Evolutionary conservation across 2,113 vertebrate species (phyloP).

Genomic region (Chitala chitala): DNA sequence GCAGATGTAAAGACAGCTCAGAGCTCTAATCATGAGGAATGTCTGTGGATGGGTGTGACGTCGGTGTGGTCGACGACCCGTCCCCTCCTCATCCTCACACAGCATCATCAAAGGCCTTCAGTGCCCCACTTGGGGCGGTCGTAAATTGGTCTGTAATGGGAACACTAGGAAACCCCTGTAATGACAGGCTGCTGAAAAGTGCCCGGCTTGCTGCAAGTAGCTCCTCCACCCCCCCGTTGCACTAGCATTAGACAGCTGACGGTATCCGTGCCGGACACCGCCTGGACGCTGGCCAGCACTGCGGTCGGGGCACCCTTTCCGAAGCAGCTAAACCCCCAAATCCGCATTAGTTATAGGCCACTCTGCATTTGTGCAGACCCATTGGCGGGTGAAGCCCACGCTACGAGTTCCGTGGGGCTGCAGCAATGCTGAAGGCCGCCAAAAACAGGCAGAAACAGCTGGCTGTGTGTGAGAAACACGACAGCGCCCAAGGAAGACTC

Average conservation of each 20-base stretch:
- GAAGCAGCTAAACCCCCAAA: background rate
- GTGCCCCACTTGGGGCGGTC: constrained; percentile 9
- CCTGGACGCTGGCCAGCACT: background rate
- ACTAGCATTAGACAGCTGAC: constrained; percentile 37
- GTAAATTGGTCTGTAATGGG: constrained; percentile 39
- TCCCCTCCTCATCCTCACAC: background rate
- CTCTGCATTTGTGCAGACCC: background rate
- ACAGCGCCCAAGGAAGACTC: too few relatives aligned
- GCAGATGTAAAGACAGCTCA: too few relatives aligned
- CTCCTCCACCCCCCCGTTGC: constrained; percentile 26
- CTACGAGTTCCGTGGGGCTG: too few relatives aligned
- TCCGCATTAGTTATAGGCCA: background rate
- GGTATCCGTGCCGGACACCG: background rate
- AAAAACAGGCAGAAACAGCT: too few relatives aligned
- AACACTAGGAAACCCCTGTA: constrained; percentile 31
- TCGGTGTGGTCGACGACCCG: background rate
- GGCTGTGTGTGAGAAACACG: too few relatives aligned
- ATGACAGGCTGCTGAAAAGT: constrained; percentile 41
- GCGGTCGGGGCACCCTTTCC: constrained; percentile 2
- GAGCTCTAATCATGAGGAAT: background rate
- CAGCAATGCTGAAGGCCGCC: too few relatives aligned
- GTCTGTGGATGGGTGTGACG: background rate
- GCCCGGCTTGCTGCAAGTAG: constrained; percentile 45
- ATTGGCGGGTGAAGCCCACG: too few relatives aligned
- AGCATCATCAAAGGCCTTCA: background rate